These are phyloP conservation scores for Himalopsyche anomala DNA, from an alignment of 2,888 invertebrate genomes.

Conservation along the genomic window DNA sequence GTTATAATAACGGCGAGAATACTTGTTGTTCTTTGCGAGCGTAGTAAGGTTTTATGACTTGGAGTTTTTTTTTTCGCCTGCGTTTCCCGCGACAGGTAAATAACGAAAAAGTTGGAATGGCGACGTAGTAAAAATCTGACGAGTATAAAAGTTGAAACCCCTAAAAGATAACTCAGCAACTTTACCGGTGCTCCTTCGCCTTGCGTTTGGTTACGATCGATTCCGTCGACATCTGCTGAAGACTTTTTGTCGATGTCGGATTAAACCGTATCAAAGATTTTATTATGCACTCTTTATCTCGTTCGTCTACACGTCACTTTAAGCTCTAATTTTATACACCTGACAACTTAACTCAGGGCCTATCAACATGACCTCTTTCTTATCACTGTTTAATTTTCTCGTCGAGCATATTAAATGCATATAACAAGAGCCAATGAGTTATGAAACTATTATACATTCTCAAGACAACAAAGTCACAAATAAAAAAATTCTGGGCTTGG, in stretches of 20 bases:
- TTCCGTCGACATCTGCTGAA: conserved; percentile 7
- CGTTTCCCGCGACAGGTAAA: conserved; percentile 16
- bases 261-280: background rate
- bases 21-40: conserved; percentile 9
- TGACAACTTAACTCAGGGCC: too few species aligned
- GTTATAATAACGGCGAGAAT: background rate
- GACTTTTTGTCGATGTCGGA: background rate
- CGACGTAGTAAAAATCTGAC: conserved; percentile 18
- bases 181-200: background rate
- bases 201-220: background rate
- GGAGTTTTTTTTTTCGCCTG: background rate
- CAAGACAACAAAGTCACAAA: too few species aligned
- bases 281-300: too few species aligned
- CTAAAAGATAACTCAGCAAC: background rate
- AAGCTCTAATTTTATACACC: too few species aligned
- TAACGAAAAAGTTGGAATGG: conserved; percentile 10
- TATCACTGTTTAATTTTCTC: too few species aligned
- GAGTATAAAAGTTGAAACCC: conserved; percentile 9
- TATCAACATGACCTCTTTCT: too few species aligned
- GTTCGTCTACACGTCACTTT: too few species aligned
- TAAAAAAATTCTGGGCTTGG: too few species aligned
- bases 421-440: too few species aligned
- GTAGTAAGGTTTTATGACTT: background rate
- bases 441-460: too few species aligned
- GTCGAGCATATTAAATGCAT: too few species aligned